Base-by-base conservation (phyloP, 2,797 vertebrate genomes). In the Typhlichthys subterraneus region DNA sequence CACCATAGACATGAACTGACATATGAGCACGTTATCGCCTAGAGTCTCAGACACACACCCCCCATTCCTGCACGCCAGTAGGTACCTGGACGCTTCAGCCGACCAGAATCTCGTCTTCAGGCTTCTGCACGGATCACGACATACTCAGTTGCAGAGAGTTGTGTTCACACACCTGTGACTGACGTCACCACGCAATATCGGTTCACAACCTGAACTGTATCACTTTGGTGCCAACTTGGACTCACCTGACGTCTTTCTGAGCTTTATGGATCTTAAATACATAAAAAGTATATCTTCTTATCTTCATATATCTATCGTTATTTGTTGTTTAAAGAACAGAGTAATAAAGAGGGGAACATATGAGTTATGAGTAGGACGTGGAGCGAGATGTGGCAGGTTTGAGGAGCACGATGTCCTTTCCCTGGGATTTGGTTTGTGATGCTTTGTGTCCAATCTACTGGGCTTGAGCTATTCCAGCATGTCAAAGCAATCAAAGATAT, bases 1-100 rank as follows among this genome's bases (percentile, higher is more conserved):
- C 87, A 98, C 96, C 76, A 98, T 99, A 45, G 96, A 98, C 88
- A 97, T 98, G 96, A 98, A 95, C 92, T 99, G 92, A 95, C 1
- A 17, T 14, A 38, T 14, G 9, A 11, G 12, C 45, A 42, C 23
- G 49, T 12, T 13, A 12, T 46, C 52, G 12, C 54, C 31, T 14
- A 48, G 31, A 12, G 47, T 15, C 10, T 4, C 13, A 51, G 9
- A 45, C 47, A 50, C 63, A 57, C 51, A 45, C 33, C 56, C 15
- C 10, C 38, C 17, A 19, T 7, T 47, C 2, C 45, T 63, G 61
- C 67, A 7, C 55, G 31, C 46, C 60, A 57, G n/a, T 31, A 45
- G 72, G 71, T 14, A 57, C 4, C 11, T 13, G 23, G 4, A 29
- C 23, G 3, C 23, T 29, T 29, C 3, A 23, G 23, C 23, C 23